These are phyloP conservation scores for Coryphaenoides rupestris DNA, from an alignment of 2,113 vertebrate genomes.

Conservation along the genomic window DNA sequence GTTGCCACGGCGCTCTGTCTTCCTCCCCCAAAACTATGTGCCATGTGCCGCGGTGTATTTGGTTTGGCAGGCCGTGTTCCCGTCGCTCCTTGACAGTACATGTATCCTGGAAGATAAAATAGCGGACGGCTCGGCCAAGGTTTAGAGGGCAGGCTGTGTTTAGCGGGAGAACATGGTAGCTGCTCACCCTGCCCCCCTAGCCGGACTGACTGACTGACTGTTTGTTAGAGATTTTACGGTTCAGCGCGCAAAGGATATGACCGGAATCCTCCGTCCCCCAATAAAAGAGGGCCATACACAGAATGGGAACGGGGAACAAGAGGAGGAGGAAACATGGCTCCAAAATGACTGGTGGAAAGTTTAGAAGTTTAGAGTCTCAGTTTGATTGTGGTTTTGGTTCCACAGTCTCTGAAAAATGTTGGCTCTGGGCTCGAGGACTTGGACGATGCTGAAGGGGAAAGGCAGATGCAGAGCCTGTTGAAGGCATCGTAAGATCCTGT, in stretches of 20 bases:
- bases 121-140: constrained; percentile 6
- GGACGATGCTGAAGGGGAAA: constrained; percentile 21
- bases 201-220: not conserved
- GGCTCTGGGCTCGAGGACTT: constrained; percentile 17
- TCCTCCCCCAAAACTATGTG: not conserved
- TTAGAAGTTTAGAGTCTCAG: constrained; percentile 17
- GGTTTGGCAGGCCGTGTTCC: constrained; percentile 31
- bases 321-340: constrained; percentile 4
- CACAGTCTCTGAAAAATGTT: constrained; percentile 24
- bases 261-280: constrained; percentile 7
- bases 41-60: constrained; percentile 37
- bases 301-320: not conserved
- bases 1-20: constrained; percentile 4
- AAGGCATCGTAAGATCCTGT: constrained; percentile 22
- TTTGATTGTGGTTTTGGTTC: constrained; percentile 35
- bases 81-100: constrained; percentile 2
- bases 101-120: constrained; percentile 37
- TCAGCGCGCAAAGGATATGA: constrained; percentile 12
- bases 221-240: constrained; percentile 41
- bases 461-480: constrained; percentile 30
- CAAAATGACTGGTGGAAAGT: constrained; percentile 17
- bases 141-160: constrained; percentile 28
- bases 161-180: constrained; percentile 16
- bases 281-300: not conserved
- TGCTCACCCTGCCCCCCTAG: not conserved